Conservation (phyloP, 1,140 invertebrate genomes). For the Zaprionus nigranus region DNA sequence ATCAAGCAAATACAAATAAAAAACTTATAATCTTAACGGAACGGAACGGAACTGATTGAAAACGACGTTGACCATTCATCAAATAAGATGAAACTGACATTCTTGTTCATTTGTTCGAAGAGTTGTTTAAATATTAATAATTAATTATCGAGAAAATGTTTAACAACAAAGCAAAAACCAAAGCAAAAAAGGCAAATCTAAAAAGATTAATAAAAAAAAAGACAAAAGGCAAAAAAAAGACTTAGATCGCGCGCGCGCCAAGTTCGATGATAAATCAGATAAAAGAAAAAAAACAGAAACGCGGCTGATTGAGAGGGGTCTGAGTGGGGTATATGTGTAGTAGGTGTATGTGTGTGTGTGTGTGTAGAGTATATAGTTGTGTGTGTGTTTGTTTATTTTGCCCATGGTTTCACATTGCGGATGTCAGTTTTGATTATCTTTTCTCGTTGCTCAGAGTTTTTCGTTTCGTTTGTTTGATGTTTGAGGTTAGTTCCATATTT, state of each 20-base stretch:
- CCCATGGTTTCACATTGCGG: constrained; percentile 70
- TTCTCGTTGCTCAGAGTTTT: constrained; percentile 18
- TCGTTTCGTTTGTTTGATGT: constrained; percentile 37
- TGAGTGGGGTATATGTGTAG: constrained; percentile 17
- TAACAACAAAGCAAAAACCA: constrained; percentile 51
- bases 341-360: constrained; percentile 24
- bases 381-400: constrained; percentile 16
- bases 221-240: constrained; percentile 24
- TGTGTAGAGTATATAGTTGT: neutral
- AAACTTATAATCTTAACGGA: constrained; percentile 34
- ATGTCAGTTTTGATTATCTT: constrained; percentile 70
- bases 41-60: constrained; percentile 73
- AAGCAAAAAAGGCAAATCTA: constrained; percentile 28
- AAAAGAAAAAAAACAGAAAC: neutral
- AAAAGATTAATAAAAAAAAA: constrained; percentile 9
- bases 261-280: constrained; percentile 60
- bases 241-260: constrained; percentile 59
- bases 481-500: constrained; percentile 28
- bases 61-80: constrained; percentile 66
- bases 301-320: neutral
- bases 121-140: constrained; percentile 80
- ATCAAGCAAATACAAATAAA: constrained; percentile 14
- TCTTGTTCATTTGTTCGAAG: constrained; percentile 44
- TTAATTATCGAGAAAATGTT: constrained; percentile 76
- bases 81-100: constrained; percentile 46